Percentiles rank a stretch among this genome's conserved stretches.
Evolutionary conservation across 2,797 vertebrate species (phyloP).

Genomic region (Distichodus sexfasciatus): DNA sequence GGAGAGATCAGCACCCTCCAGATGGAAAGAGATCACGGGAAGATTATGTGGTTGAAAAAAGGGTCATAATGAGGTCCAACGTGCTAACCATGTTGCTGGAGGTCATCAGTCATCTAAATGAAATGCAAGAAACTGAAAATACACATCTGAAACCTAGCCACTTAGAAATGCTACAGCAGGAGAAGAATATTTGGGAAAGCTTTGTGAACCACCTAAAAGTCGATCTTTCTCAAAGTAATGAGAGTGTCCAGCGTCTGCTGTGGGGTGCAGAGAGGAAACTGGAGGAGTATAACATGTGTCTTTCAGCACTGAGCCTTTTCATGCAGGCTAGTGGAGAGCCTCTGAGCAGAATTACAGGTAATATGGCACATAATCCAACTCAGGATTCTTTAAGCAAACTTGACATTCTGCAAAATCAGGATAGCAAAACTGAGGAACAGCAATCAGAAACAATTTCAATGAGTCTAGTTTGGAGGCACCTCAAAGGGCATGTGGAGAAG

Average conservation of each 20-base stretch:
- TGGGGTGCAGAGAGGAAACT: conserved; percentile 46
- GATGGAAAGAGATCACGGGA: not conserved
- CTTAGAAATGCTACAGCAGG: conserved; percentile 47
- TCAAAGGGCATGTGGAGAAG: conserved; percentile 43
- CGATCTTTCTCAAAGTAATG: not conserved
- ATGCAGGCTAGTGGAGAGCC: not conserved
- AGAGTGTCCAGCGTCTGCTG: conserved; percentile 26
- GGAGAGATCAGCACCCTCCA: not conserved
- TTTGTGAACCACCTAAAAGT: conserved; percentile 45
- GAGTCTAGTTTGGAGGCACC: conserved; percentile 6
- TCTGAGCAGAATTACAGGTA: not conserved
- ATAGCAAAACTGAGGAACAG: not conserved
- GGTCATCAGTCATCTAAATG: conserved; percentile 42
- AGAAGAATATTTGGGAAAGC: conserved; percentile 59
- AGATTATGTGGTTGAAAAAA: conserved; percentile 54
- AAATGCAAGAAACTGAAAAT: conserved; percentile 23
- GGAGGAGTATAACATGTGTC: conserved; percentile 55
- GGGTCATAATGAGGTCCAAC: conserved; percentile 45
- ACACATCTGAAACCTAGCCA: conserved; percentile 6
- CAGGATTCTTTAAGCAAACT: conserved; percentile 2
- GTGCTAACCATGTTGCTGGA: conserved; percentile 56
- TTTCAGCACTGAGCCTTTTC: conserved; percentile 37
- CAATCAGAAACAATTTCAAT: not conserved
- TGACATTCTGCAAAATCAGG: conserved; percentile 23
- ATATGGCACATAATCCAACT: not conserved